Evolutionary conservation across 53 echinoderm and acorn worm genomes (phyloP), one percentile per base, ranked within the genome.

Genomic region (Mesocentrotus franciscanus): DNA sequence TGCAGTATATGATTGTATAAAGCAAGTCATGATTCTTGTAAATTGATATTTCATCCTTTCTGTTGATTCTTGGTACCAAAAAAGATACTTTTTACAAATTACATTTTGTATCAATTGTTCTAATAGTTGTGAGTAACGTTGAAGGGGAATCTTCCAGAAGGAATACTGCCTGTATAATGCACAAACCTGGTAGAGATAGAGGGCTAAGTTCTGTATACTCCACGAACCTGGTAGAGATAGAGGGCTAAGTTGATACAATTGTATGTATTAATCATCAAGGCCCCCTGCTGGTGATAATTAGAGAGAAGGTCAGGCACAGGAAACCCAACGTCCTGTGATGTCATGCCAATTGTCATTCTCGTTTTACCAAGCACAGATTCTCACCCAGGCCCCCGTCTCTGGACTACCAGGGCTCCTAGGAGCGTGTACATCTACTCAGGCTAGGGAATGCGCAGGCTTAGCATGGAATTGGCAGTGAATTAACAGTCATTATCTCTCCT

Each of bases 321-420:
- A 92, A 92, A 74, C 92, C 26, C 74, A 26, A 74, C 92, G 22
- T 92, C 92, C 92, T 92, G 49, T 92, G 92, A 92, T 92, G 92
- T 92, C 92, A 92, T 74, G 27, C 92, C 92, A 92, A 92, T 92
- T 92, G 92, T 92, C 92, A 92, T 92, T 74, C 74, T 92, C 57
- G 71, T 68, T 92, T 70, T 92, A 64, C 74, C 71, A 2, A 74
- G 74, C 34, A 10, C 35, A 61, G 17, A 33, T 61, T 92, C 68
- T 11, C 74, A 56, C 74, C 84, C 94, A 58, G 87, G 58, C 87
- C 87, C 58, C 87, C 18, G 17, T 87, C 87, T 33, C 58, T 87
- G 87, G 27, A 27, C 87, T 20, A 8, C 58, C 10, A 87, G 5
- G 4, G 29, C 14, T 87, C 11, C n/a, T 15, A 22, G n/a, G 58